Evolutionary conservation across 2,888 invertebrate genomes (phyloP).

Genomic region (Anthophora plumipes): DNA sequence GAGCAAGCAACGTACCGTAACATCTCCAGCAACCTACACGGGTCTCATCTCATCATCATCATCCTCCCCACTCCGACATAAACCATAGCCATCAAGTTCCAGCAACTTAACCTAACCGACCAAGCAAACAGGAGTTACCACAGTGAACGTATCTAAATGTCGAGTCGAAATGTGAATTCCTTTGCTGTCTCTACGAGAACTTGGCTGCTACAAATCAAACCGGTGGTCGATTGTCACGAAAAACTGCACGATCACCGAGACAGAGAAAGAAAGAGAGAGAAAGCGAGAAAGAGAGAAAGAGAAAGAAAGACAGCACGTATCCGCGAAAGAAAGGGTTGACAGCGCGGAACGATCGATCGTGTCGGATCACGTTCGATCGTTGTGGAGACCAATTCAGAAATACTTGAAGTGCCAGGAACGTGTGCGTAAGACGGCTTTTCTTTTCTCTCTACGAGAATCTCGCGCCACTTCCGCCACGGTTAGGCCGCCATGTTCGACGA

Average conservation of each 20-base stretch:
- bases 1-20: neutral
- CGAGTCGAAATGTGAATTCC: slow-evolving; percentile 33
- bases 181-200: neutral
- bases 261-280: slow-evolving; percentile 28
- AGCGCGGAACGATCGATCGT: slow-evolving; percentile 57
- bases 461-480: slow-evolving; percentile 57
- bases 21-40: neutral
- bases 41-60: neutral
- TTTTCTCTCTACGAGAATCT: slow-evolving; percentile 9
- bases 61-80: neutral
- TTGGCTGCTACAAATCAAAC: slow-evolving; percentile 33
- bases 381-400: slow-evolving; percentile 46
- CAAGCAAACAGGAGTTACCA: neutral
- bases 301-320: slow-evolving; percentile 31
- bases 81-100: neutral
- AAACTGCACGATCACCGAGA: slow-evolving; percentile 44
- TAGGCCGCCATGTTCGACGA: slow-evolving; percentile 42
- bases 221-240: slow-evolving; percentile 36
- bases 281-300: slow-evolving; percentile 27
- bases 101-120: neutral
- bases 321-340: slow-evolving; percentile 45
- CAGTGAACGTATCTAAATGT: slow-evolving; percentile 18
- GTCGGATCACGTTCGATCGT: slow-evolving; percentile 43
- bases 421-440: slow-evolving; percentile 32
- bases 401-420: slow-evolving; percentile 15